These are phyloP conservation scores for Mythimna albipuncta DNA, from an alignment of 2,888 invertebrate species.

Conservation along the genomic window DNA sequence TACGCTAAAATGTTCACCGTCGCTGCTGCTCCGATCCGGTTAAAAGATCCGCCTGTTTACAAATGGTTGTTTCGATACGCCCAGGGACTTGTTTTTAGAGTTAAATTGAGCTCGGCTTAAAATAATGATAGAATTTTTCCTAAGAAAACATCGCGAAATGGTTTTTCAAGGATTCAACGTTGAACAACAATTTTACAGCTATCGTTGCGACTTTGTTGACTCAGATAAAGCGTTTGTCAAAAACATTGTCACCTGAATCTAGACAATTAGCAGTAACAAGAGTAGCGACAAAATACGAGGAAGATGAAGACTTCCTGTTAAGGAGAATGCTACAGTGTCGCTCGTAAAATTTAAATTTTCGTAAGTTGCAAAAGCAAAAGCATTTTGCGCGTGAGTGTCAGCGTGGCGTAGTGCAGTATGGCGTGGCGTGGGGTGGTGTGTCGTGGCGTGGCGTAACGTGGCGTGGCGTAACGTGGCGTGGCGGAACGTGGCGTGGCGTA, in stretches of 20 bases:
- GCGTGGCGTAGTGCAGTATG: too few relatives aligned
- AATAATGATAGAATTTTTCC: constrained; percentile 68
- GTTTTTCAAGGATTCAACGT: constrained; percentile 51
- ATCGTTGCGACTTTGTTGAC: constrained; percentile 40
- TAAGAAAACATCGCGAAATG: constrained; percentile 57
- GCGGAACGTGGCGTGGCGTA: too few relatives aligned
- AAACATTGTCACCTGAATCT: constrained; percentile 20
- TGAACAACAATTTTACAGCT: constrained; percentile 44
- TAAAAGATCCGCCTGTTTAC: constrained; percentile 69
- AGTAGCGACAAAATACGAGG: constrained; percentile 1
- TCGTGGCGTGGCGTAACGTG: too few relatives aligned
- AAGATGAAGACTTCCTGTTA: not conserved
- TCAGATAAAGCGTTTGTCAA: constrained; percentile 39
- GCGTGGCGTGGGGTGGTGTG: too few relatives aligned
- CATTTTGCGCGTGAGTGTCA: too few relatives aligned
- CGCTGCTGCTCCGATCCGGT: constrained; percentile 61
- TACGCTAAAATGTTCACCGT: constrained; percentile 44
- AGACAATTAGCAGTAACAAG: constrained; percentile 9
- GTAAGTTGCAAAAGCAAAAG: too few relatives aligned
- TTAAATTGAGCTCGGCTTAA: constrained; percentile 69
- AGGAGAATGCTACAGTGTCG: too few relatives aligned
- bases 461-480: too few relatives aligned
- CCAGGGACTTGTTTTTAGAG: constrained; percentile 68
- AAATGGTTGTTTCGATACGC: constrained; percentile 69
- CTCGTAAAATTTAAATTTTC: too few relatives aligned